These are phyloP conservation scores for Falco biarmicus DNA, from an alignment of 2,797 vertebrate genomes.

Conservation along the genomic window DNA sequence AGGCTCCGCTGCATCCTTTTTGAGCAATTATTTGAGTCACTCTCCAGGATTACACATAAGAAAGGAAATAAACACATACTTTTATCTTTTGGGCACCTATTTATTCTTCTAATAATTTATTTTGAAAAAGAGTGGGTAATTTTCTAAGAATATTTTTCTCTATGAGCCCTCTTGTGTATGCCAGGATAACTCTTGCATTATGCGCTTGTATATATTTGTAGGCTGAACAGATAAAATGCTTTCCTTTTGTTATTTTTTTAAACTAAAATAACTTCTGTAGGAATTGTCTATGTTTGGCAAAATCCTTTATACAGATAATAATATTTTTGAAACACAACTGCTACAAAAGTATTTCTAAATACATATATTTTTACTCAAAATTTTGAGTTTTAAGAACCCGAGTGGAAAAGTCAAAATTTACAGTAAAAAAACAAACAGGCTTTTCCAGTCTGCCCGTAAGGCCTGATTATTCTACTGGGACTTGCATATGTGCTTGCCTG, in stretches of 20 bases:
- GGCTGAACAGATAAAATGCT: not conserved
- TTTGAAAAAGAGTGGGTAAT: not conserved
- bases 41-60: not conserved
- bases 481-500: not conserved
- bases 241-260: not conserved
- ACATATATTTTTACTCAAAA: not conserved
- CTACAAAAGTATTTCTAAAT: not conserved
- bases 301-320: not conserved
- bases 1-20: not conserved
- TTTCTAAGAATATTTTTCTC: not conserved
- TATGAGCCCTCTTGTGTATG: not conserved
- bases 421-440: rapidly evolving
- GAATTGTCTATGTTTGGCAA: not conserved
- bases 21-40: not conserved
- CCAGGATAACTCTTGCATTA: not conserved
- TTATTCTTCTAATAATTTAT: not conserved
- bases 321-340: not conserved
- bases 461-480: not conserved
- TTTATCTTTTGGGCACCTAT: not conserved
- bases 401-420: not conserved
- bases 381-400: not conserved
- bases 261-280: not conserved
- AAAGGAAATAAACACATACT: not conserved
- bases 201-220: not conserved
- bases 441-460: not conserved